phyloP scores from a whole-genome alignment of 2,888 invertebrate genomes.

The Dicranocentrus wangi region DNA sequence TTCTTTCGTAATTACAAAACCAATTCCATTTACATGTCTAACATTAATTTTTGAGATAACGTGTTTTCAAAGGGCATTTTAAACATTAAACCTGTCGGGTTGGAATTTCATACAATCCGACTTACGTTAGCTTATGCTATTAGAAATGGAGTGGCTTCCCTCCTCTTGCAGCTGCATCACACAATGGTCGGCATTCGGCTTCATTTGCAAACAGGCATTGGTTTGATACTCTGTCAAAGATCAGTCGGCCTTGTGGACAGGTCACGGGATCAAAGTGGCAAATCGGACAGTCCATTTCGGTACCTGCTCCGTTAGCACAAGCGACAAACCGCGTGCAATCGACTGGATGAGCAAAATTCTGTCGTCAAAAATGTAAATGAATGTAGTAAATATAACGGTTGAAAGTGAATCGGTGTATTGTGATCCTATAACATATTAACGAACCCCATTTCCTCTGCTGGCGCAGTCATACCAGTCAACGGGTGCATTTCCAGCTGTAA shows the following conservation, averaged over 20 bases:
- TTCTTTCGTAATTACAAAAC: no score
- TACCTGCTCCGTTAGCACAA: slow-evolving; percentile 33
- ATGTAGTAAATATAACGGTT: no score
- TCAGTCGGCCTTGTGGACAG: slow-evolving; percentile 45
- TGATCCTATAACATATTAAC: no score
- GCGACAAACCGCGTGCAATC: slow-evolving; percentile 49
- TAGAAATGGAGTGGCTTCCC: slow-evolving; percentile 34
- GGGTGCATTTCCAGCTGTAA: not conserved
- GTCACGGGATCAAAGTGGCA: slow-evolving; percentile 21
- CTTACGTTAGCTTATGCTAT: no score
- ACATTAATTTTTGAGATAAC: no score
- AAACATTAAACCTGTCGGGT: no score
- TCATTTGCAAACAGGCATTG: slow-evolving; percentile 18
- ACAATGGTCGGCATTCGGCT: slow-evolving; percentile 13
- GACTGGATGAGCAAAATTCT: slow-evolving; percentile 34
- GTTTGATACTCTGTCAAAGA: slow-evolving; percentile 18
- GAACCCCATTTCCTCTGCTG: no score
- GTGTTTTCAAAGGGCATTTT: no score
- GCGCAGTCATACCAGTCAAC: slow-evolving; percentile 38
- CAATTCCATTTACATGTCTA: no score
- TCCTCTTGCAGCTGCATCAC: slow-evolving; percentile 3
- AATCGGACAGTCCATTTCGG: slow-evolving; percentile 44
- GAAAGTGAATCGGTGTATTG: no score
- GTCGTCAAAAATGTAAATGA: no score
- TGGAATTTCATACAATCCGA: no score